Conservation (phyloP, 1,140 invertebrate species). For the Zaprionus kolodkinae region DNA sequence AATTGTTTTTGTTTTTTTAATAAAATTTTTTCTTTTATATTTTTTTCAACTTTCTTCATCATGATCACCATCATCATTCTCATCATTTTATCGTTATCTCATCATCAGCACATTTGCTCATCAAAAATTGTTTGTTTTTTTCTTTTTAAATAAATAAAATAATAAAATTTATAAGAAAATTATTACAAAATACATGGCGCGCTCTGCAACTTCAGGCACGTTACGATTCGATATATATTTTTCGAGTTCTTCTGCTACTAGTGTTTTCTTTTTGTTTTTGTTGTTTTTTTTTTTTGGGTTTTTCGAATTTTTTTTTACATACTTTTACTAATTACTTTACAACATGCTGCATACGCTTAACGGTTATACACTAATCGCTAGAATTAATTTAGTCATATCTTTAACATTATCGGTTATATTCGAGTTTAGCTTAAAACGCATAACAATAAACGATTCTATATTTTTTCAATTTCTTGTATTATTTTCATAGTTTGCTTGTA, state of each 20-base stretch:
- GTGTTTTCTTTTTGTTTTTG: conserved; percentile 35
- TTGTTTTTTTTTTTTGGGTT: conserved; percentile 39
- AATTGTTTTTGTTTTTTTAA: conserved; percentile 66
- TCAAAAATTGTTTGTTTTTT: conserved; percentile 58
- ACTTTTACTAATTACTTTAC: conserved; percentile 64
- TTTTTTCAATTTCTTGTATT: conserved; percentile 42
- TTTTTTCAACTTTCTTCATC: conserved; percentile 68
- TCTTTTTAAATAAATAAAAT: conserved; percentile 81
- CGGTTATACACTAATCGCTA: conserved; percentile 56
- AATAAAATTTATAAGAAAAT: conserved; percentile 73
- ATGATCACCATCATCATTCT: conserved; percentile 52
- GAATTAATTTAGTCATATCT: conserved; percentile 68
- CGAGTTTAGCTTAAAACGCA: conserved; percentile 78
- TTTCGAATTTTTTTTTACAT: conserved; percentile 24
- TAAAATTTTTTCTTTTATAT: conserved; percentile 77
- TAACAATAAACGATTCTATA: conserved; percentile 70
- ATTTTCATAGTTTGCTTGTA: conserved; percentile 30
- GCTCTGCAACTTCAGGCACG: conserved; percentile 74
- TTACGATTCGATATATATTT: conserved; percentile 55
- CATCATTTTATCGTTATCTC: conserved; percentile 28
- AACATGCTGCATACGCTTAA: conserved; percentile 71
- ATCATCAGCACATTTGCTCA: conserved; percentile 35
- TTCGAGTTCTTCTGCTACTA: conserved; percentile 45
- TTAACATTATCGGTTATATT: conserved; percentile 66
- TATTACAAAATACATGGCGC: conserved; percentile 72